Percentiles rank a stretch among this genome's conserved stretches.
Evolutionary conservation across 2,113 vertebrate species (phyloP).

Genomic region (Nibea albiflora): DNA sequence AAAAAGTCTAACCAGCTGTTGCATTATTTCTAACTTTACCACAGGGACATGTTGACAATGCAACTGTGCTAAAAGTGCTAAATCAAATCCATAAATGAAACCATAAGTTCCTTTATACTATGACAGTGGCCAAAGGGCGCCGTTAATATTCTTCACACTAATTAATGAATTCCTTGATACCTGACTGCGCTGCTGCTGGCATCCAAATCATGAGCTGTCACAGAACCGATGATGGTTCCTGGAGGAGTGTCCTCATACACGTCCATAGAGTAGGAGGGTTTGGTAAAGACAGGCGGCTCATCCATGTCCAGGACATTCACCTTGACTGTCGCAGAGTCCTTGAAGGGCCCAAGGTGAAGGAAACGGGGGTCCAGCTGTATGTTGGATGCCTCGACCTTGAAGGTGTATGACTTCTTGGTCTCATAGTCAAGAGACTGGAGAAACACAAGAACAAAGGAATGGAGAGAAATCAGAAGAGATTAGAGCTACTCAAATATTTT

Average conservation of each 20-base stretch:
- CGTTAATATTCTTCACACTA: not conserved
- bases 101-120: not conserved
- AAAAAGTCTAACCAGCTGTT: too few species aligned
- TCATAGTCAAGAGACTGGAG: conserved; percentile 92
- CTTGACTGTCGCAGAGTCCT: conserved; percentile 92
- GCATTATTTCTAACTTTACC: too few species aligned
- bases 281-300: conserved; percentile 92
- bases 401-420: conserved; percentile 91
- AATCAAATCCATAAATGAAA: not conserved
- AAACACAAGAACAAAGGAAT: not conserved
- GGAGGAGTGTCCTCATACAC: conserved; percentile 91
- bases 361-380: conserved; percentile 89
- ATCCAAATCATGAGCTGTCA: conserved; percentile 93
- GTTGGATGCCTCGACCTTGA: conserved; percentile 93
- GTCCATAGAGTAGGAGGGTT: conserved; percentile 88
- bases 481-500: too few species aligned
- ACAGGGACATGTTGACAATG: too few species aligned
- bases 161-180: conserved; percentile 71
- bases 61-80: not conserved
- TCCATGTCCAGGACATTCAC: conserved; percentile 91
- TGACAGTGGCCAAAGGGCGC: too few species aligned
- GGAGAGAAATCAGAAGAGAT: not conserved
- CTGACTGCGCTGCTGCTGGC: conserved; percentile 90
- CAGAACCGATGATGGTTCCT: conserved; percentile 90
- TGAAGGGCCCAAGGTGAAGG: conserved; percentile 90